Evolutionary conservation across 2,888 invertebrate genomes (phyloP).

Genomic region (Aleiodes leptofemur): DNA sequence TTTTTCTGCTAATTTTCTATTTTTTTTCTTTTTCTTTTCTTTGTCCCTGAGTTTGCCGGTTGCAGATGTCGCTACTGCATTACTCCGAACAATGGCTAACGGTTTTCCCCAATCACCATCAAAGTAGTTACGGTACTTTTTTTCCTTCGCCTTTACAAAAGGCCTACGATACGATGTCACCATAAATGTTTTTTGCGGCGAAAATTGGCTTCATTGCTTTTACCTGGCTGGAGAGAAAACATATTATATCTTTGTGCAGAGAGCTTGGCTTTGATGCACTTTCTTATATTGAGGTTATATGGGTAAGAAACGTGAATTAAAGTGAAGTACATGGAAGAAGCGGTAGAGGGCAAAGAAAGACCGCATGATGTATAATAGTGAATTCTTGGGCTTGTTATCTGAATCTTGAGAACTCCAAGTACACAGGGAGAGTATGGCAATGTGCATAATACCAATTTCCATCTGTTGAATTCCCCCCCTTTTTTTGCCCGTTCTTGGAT

Average conservation of each 20-base stretch:
- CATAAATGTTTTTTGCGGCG: too few relatives aligned
- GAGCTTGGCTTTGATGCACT: too few relatives aligned
- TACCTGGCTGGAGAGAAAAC: background rate
- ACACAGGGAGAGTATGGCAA: background rate
- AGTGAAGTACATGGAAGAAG: too few relatives aligned
- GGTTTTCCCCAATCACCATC: conserved; percentile 13
- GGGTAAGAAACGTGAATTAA: too few relatives aligned
- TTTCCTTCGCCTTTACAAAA: too few relatives aligned
- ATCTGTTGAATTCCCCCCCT: background rate
- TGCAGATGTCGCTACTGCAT: conserved; percentile 2
- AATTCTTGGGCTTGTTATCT: conserved; percentile 28
- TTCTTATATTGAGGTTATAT: too few relatives aligned
- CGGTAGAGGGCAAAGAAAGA: background rate
- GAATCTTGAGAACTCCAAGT: background rate
- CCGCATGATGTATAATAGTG: background rate
- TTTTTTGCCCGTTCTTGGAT: background rate
- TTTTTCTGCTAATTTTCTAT: too few relatives aligned
- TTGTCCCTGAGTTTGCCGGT: background rate
- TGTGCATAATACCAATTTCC: background rate
- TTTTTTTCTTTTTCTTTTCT: background rate
- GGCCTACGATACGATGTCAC: too few relatives aligned
- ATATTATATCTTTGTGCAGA: too few relatives aligned
- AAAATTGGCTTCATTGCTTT: too few relatives aligned
- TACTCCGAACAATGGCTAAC: conserved; percentile 29
- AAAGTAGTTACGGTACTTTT: background rate